A percentile compares a stretch with the other conserved stretches of the same genome.
These are phyloP conservation scores for Leptinotarsa rubiginosa DNA, from an alignment of 2,888 invertebrate species.

Conservation along the genomic window DNA sequence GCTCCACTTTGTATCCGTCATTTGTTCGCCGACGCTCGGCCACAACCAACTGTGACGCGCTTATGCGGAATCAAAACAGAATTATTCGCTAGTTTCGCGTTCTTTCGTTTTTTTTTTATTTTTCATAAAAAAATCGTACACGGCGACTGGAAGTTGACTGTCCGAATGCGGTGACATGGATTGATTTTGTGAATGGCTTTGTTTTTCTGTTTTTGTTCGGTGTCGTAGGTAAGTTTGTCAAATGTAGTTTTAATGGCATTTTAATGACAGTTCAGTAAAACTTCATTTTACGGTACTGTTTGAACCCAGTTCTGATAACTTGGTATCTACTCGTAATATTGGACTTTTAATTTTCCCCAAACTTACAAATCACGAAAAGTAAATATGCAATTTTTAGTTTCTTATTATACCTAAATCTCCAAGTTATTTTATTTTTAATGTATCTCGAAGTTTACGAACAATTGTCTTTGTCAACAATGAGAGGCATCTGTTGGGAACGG, in stretches of 20 bases:
- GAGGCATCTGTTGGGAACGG: too few relatives aligned
- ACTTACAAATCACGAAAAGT: too few relatives aligned
- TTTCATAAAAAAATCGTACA: background rate
- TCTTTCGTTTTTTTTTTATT: background rate
- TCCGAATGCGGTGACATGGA: background rate
- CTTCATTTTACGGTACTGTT: background rate
- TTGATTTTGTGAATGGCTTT: background rate
- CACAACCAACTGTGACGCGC: constrained; percentile 2
- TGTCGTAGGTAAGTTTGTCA: background rate
- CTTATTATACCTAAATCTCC: too few relatives aligned
- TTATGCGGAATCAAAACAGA: background rate
- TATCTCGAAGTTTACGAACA: too few relatives aligned
- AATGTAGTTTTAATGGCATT: background rate
- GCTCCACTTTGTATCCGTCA: constrained; percentile 34
- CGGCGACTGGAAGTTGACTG: background rate
- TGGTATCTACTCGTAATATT: too few relatives aligned
- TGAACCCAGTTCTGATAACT: background rate
- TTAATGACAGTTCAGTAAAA: background rate
- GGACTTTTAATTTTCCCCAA: too few relatives aligned
- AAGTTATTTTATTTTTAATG: too few relatives aligned
- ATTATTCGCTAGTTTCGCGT: background rate
- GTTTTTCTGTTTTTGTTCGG: background rate
- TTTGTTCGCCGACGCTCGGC: constrained; percentile 27
- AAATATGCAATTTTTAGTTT: too few relatives aligned
- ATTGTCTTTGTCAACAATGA: too few relatives aligned